phyloP scores from a whole-genome alignment of 1,140 invertebrate genomes.

The Trachelipus rathkii region DNA sequence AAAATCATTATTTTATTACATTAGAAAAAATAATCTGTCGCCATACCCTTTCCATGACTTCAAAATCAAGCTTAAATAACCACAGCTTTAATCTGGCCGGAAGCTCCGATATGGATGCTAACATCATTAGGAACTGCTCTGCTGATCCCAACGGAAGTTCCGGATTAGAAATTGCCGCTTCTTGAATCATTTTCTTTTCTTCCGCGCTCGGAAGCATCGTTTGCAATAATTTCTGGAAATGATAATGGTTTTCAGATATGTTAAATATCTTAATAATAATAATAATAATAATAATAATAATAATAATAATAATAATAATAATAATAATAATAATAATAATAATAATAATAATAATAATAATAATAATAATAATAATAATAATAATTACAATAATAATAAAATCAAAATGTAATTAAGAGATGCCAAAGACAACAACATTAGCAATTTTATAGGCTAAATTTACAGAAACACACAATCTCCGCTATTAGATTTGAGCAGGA shows the following conservation, averaged over 20 bases:
- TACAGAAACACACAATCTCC: no score
- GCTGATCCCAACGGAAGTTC: conserved; percentile 93
- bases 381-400: no score
- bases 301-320: no score
- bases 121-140: conserved; percentile 93
- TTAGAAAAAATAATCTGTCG: neutral
- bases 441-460: no score
- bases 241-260: conserved; percentile 8
- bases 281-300: no score
- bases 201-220: conserved; percentile 94
- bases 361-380: no score
- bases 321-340: no score
- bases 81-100: conserved; percentile 91
- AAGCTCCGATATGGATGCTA: conserved; percentile 93
- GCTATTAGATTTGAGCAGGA: no score
- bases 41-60: conserved; percentile 82
- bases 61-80: conserved; percentile 98
- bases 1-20: conserved; percentile 7
- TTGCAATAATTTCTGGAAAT: conserved; percentile 77
- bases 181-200: conserved; percentile 91
- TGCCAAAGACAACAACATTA: no score
- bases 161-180: conserved; percentile 87
- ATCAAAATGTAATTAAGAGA: no score
- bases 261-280: no score
- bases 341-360: no score